Base-by-base conservation (phyloP, 2,113 vertebrate species). In the Megalops atlanticus region DNA sequence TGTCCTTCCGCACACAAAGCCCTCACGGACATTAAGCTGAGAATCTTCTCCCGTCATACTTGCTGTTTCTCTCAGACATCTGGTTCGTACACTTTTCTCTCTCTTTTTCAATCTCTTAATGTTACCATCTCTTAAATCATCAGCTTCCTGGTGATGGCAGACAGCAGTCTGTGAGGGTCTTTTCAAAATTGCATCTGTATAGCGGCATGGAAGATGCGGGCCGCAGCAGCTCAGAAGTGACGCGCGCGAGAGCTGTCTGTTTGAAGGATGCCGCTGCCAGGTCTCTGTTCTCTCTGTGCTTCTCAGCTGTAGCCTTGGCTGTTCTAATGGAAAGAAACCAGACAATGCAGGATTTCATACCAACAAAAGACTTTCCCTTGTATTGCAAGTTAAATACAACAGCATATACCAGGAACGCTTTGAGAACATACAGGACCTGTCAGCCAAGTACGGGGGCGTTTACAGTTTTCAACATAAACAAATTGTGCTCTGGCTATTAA, bases 111-210 rank as follows among this genome's bases (percentile, higher is more conserved):
- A 27, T 8, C 8, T 64, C 58, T 31, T 64, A 31, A 64, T 64
- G n/a, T 64, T 64, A 24, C 58, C 58, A 31, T 58, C 58, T 64
- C n/a, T 64, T 64, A 64, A 64, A 64, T 64, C 58, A 64, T 64
- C n/a, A 64, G 8, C 58, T 64, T 64, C 58, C 58, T 31, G 58
- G 58, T 31, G 58, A 64, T 58, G 52, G 52, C 52, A 58, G 52
- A 18, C 21, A n/a, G 8, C 27, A 43, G 41, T 68, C 68, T 71
- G 21, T 72, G 64, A 18, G 33, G 43, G 31, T 36, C 78, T 79
- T 38, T 58, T 79, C 64, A 21, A 71, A 72, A 79, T 43, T 69
- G 5, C 70, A 79, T 71, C 43, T n/a, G 78, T 16, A 21, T 36
- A 36, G 78, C 43, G 24, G 21, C 38, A 7, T 24, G 45, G 45